Percentiles rank a stretch among this genome's conserved stretches.
phyloP scores from a whole-genome alignment of 2,113 vertebrate species.

The Fulica atra region DNA sequence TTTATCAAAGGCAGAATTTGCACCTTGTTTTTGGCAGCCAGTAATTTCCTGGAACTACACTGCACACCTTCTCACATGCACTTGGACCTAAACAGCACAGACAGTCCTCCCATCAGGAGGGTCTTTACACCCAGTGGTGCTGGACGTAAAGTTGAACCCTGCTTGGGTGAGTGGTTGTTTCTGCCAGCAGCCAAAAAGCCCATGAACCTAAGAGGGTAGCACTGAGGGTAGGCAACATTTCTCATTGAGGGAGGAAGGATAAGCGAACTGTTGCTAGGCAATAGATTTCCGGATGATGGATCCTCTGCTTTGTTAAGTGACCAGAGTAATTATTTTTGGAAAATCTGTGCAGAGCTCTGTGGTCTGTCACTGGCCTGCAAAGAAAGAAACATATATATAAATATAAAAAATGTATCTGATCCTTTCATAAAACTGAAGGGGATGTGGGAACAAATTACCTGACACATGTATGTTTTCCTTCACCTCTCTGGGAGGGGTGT shows the following conservation, averaged over 20 bases:
- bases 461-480: background rate
- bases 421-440: background rate
- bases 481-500: background rate
- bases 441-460: background rate
- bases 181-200: background rate
- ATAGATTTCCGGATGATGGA: slow-evolving; percentile 8
- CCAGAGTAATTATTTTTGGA: slow-evolving; percentile 34
- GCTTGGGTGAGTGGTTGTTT: background rate
- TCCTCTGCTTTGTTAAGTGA: slow-evolving; percentile 27
- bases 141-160: background rate
- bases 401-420: background rate
- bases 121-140: background rate
- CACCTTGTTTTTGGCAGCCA: background rate
- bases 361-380: background rate
- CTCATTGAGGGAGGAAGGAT: background rate
- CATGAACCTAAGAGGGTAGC: background rate
- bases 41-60: background rate
- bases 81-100: background rate
- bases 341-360: background rate
- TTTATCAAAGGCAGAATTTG: background rate
- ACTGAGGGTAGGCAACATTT: background rate
- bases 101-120: background rate
- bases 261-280: background rate
- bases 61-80: rapidly evolving
- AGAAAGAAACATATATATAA: background rate